phyloP scores from a whole-genome alignment of 92 coral and sea anemone genomes.

The Zoanthus solanderi region DNA sequence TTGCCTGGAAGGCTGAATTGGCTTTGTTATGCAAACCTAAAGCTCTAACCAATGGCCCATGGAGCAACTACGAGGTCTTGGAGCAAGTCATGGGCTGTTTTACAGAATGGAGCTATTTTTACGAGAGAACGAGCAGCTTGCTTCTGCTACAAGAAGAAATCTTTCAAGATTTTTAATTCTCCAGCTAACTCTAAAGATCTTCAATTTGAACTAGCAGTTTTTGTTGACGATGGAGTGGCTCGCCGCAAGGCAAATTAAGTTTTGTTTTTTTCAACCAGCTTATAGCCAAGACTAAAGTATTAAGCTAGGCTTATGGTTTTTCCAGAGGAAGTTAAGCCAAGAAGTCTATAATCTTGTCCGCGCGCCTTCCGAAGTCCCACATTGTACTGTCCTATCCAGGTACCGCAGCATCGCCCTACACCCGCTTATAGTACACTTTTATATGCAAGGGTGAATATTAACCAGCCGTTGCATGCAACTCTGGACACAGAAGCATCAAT shows the following conservation, averaged over 20 bases:
- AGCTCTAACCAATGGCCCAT: background rate
- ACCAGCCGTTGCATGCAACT: too few species aligned
- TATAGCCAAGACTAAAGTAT: too few species aligned
- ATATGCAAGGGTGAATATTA: too few species aligned
- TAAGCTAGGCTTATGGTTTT: constrained; percentile 36
- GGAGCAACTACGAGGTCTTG: background rate
- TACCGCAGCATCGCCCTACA: constrained; percentile 62
- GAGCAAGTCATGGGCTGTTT: background rate
- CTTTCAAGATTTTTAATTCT: constrained; percentile 34
- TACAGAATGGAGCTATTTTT: background rate
- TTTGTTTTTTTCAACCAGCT: constrained; percentile 24
- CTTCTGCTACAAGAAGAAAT: background rate
- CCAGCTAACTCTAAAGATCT: constrained; percentile 42
- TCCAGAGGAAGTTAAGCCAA: constrained; percentile 35
- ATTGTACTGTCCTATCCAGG: background rate
- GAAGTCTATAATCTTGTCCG: constrained; percentile 42
- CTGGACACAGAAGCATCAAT: too few species aligned
- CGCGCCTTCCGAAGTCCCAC: constrained; percentile 64
- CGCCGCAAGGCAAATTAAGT: constrained; percentile 44
- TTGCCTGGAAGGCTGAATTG: background rate
- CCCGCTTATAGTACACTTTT: constrained; percentile 10
- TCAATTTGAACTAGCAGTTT: constrained; percentile 51
- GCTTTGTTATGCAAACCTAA: background rate
- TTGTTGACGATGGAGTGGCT: constrained; percentile 51
- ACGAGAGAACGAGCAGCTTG: background rate